Evolutionary conservation across 2,888 invertebrate genomes (phyloP).

Genomic region (Ceraclea dissimilis): DNA sequence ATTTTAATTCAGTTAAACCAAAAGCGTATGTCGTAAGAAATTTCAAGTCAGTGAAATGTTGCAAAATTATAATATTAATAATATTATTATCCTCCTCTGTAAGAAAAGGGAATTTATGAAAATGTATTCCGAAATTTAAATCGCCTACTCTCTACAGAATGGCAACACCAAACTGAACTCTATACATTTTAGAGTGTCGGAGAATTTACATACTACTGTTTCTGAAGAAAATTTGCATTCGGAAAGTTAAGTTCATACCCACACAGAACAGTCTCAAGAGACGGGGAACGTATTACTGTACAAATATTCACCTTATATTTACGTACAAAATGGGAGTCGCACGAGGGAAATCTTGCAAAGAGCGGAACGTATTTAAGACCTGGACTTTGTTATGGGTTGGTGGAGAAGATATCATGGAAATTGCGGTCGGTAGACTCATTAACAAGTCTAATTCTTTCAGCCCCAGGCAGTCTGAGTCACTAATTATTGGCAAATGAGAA

Average conservation of each 20-base stretch:
- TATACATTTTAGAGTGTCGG: constrained; percentile 24
- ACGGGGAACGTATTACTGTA: neutral
- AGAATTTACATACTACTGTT: constrained; percentile 16
- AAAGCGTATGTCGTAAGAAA: neutral
- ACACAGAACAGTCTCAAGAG: neutral
- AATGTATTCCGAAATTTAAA: constrained; percentile 25
- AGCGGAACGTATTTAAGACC: constrained; percentile 6
- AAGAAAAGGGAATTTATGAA: constrained; percentile 19
- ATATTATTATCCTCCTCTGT: too few relatives aligned
- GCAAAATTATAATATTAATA: neutral
- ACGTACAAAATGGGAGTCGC: neutral
- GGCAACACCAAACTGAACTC: constrained; percentile 9
- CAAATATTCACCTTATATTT: too few relatives aligned
- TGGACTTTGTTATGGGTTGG: constrained; percentile 2
- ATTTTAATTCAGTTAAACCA: too few relatives aligned
- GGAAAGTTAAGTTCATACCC: constrained; percentile 3
- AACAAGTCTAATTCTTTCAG: constrained; percentile 26
- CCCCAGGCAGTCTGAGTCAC: constrained; percentile 16
- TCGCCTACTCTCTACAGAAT: constrained; percentile 13
- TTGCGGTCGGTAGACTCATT: constrained; percentile 20
- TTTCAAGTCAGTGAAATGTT: neutral
- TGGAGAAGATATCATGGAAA: constrained; percentile 19
- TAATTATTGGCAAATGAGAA: constrained; percentile 26
- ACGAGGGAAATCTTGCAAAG: neutral
- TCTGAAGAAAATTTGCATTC: constrained; percentile 12